Conservation (phyloP, 2,888 invertebrate species). For the Conistra vaccinii region DNA sequence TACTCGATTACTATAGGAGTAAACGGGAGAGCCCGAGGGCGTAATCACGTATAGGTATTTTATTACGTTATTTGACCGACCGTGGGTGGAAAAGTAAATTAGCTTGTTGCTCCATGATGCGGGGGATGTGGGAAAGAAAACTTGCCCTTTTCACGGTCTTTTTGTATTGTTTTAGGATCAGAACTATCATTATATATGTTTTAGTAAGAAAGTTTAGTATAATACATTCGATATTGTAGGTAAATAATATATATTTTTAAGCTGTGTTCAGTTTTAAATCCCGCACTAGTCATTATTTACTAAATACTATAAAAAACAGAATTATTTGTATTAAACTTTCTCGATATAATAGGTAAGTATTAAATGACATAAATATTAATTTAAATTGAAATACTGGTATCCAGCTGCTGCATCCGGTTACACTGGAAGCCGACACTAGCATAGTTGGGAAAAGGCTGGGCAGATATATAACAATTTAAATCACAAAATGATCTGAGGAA, state of each 20-base stretch:
- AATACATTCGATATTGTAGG: background rate
- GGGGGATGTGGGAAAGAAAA: constrained; percentile 20
- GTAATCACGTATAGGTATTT: constrained; percentile 63
- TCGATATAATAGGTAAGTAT: background rate
- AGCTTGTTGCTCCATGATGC: constrained; percentile 53
- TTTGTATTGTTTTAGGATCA: constrained; percentile 46
- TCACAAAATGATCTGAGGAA: background rate
- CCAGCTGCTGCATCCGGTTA: too few relatives aligned
- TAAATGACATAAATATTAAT: background rate
- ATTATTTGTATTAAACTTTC: background rate
- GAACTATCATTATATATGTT: constrained; percentile 10
- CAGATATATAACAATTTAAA: too few relatives aligned
- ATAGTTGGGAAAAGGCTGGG: too few relatives aligned
- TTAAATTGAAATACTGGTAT: too few relatives aligned
- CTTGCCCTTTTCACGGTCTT: constrained; percentile 18
- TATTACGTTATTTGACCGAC: constrained; percentile 59
- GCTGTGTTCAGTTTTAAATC: background rate
- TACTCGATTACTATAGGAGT: constrained; percentile 53
- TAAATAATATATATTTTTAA: background rate
- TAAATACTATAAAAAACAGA: background rate
- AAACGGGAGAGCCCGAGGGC: constrained; percentile 52
- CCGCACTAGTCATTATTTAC: background rate
- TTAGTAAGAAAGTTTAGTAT: background rate
- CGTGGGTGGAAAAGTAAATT: constrained; percentile 51
- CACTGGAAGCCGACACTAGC: too few relatives aligned